Base-by-base conservation (phyloP, 1,140 invertebrate species). In the Panagrolaimus sp. region DNA sequence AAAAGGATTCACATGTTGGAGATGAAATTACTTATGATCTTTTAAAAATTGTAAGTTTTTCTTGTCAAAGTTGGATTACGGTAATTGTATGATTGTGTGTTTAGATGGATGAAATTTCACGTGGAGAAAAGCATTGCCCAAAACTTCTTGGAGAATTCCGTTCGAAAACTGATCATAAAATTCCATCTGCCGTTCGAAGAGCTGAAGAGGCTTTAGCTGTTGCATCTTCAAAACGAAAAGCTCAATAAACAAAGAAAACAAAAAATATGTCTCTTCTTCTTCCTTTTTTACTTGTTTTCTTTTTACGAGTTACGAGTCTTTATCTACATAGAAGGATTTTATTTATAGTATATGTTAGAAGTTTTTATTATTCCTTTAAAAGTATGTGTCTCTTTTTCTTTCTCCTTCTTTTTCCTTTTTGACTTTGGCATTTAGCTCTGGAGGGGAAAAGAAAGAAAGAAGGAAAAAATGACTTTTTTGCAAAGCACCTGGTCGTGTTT, bases 1-100 rank as follows among this genome's bases (percentile, higher is more conserved):
- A 88, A 72, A 86, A 91, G 81, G 94, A 99, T 84, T 95, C 94
- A 0, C 86, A 90, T 52, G 90, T 99, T 4, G 88, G 88, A 2
- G 91, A 97, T 74, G 85, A 87, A 69, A 95, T 96, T 65, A 93
- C 92, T 81, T 98, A 96, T 83, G 96, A 98, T 86, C 84, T 98
- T 38, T 81, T 98, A 15, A 80, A 72, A 65, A 63, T 67, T 24
- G 80, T 82, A 48, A 47, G 73, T 69, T 75, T 15, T 6, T 44
- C 14, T 24, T 24, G n/a, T n/a, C n/a, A 38, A 38, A 38, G 32
- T 38, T 38, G 32, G 32, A n/a, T 38, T 38, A 38, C 32, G 32
- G 32, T 38, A 38, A n/a, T n/a, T n/a, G 32, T 7, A 38, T 4
- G 2, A 38, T 38, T 38, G 2, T 4, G 7, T 4, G 2, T 83